Evolutionary conservation across 92 coral and sea anemone genomes (phyloP).

Genomic region (Palythoa heliodiscus): DNA sequence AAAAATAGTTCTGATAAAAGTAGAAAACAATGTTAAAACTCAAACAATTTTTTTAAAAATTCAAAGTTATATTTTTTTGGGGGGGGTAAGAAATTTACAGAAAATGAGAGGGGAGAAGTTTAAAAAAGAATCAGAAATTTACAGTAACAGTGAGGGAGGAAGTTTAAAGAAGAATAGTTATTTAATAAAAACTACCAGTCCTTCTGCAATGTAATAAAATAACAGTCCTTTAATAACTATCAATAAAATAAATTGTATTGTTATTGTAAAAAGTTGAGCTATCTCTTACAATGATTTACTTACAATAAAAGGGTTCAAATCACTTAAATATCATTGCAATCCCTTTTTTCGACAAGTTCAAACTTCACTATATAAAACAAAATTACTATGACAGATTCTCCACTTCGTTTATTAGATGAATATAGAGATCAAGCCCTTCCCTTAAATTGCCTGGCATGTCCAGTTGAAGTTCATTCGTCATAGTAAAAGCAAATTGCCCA

Average conservation of each 20-base stretch:
- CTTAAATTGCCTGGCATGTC: slow-evolving; percentile 34
- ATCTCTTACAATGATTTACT: too few relatives aligned
- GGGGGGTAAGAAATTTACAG: not conserved
- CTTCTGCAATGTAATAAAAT: slow-evolving; percentile 19
- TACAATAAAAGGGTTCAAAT: not conserved
- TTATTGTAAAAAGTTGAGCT: not conserved
- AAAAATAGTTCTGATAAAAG: not conserved
- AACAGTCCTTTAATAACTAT: slow-evolving; percentile 25
- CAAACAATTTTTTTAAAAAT: not conserved
- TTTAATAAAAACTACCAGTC: slow-evolving; percentile 17
- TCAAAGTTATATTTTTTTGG: too few relatives aligned
- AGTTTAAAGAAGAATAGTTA: not conserved
- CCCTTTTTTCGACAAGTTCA: not conserved
- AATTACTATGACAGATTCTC: slow-evolving; percentile 19
- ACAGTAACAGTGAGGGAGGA: not conserved
- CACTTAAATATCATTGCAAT: slow-evolving; percentile 1
- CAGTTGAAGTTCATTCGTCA: slow-evolving; percentile 53
- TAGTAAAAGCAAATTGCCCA: slow-evolving; percentile 28
- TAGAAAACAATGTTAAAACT: not conserved
- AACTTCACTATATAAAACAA: not conserved
- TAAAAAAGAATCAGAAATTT: too few relatives aligned
- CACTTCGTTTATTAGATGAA: slow-evolving; percentile 25
- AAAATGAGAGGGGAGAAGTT: too few relatives aligned
- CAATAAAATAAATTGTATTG: not conserved
- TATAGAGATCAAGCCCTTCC: slow-evolving; percentile 33